These are phyloP conservation scores for Trematocara stigmaticum DNA, from an alignment of 2,113 vertebrate genomes.

Conservation along the genomic window DNA sequence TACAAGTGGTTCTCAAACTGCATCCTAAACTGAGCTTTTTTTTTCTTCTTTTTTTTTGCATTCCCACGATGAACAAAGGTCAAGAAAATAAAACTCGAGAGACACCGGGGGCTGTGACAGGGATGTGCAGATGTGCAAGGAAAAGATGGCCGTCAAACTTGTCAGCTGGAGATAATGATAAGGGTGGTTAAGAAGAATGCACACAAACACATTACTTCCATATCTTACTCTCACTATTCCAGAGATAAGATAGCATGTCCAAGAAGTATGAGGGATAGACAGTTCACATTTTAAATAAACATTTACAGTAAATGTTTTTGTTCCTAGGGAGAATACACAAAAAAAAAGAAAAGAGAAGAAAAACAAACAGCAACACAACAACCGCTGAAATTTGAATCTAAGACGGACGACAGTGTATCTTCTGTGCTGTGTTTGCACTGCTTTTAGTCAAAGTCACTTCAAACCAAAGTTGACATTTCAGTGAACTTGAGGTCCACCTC, in stretches of 20 bases:
- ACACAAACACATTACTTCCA: conserved; percentile 47
- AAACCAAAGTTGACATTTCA: conserved; percentile 55
- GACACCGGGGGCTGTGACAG: background rate
- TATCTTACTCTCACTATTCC: conserved; percentile 22
- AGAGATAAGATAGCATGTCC: conserved; percentile 44
- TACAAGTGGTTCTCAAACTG: background rate
- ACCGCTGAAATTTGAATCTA: background rate
- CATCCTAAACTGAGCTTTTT: background rate
- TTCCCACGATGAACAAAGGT: conserved; percentile 18
- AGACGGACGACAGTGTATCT: conserved; percentile 14
- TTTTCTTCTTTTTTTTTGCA: background rate
- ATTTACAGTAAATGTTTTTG: conserved; percentile 27
- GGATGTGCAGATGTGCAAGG: background rate
- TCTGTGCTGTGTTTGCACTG: conserved; percentile 25
- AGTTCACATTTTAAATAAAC: conserved; percentile 45
- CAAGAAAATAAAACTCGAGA: conserved; percentile 27
- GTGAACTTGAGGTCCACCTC: conserved; percentile 51
- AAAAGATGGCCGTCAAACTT: conserved; percentile 16
- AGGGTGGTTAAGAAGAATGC: conserved; percentile 50
- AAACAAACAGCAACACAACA: background rate
- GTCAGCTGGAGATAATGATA: conserved; percentile 41
- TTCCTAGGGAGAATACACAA: background rate
- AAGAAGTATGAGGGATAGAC: conserved; percentile 21
- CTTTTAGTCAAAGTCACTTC: conserved; percentile 36
- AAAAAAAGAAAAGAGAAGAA: background rate